Evolutionary conservation across 2,797 vertebrate genomes (phyloP).

Genomic region (Betta splendens): DNA sequence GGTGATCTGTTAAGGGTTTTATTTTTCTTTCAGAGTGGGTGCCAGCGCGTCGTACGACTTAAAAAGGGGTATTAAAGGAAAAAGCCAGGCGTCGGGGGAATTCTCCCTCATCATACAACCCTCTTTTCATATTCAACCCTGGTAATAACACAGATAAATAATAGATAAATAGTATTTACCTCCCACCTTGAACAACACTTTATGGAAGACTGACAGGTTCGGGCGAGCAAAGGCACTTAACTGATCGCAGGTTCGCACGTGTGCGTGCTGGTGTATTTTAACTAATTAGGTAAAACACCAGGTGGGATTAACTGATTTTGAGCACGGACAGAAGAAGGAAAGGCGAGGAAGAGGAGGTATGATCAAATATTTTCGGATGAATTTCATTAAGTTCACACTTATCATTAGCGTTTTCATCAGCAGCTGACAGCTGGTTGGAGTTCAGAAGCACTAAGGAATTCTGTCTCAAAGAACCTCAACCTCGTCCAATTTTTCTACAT

Average conservation of each 20-base stretch:
- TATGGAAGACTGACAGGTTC: constrained; percentile 79
- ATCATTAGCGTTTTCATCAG: constrained; percentile 19
- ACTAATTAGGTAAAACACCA: constrained; percentile 74
- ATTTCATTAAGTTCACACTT: constrained; percentile 36
- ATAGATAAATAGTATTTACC: constrained; percentile 84
- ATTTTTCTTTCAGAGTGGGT: constrained; percentile 52
- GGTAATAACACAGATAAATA: constrained; percentile 82
- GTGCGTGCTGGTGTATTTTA: constrained; percentile 48
- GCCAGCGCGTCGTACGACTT: constrained; percentile 70
- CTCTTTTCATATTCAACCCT: constrained; percentile 76
- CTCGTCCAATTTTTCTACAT: neutral
- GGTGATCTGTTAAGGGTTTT: constrained; percentile 71
- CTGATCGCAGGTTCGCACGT: constrained; percentile 29
- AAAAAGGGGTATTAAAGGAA: constrained; percentile 79
- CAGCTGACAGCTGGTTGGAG: constrained; percentile 3
- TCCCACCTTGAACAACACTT: constrained; percentile 81
- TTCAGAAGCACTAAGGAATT: neutral
- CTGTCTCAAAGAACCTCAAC: neutral
- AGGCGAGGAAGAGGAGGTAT: constrained; percentile 15
- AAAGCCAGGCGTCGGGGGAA: constrained; percentile 73
- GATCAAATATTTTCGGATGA: constrained; percentile 48
- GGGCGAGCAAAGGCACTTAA: constrained; percentile 43
- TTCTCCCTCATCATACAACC: constrained; percentile 73
- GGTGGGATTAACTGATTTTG: constrained; percentile 58
- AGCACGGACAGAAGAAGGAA: constrained; percentile 22